Conservation (phyloP, 2,888 invertebrate species). For the Coenonympha arcania region DNA sequence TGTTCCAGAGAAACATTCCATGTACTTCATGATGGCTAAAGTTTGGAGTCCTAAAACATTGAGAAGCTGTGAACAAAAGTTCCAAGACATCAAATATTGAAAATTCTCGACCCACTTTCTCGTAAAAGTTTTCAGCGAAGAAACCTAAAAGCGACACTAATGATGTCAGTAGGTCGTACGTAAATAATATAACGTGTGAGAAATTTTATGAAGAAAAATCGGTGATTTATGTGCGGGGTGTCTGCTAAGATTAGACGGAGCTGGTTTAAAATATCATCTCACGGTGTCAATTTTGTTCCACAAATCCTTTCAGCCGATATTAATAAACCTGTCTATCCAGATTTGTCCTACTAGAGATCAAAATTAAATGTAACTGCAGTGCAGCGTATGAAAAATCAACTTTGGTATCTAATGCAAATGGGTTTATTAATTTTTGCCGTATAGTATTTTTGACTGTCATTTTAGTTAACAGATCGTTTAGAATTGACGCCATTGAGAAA, state of each 20-base stretch:
- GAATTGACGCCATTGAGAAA: no score
- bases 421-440: no score
- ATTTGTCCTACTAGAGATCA: no score
- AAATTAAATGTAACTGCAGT: no score
- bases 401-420: no score
- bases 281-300: background rate
- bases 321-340: background rate
- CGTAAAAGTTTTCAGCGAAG: conserved; percentile 1
- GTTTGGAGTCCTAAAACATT: no score
- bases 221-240: conserved; percentile 10
- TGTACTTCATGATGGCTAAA: no score
- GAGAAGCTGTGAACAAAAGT: no score
- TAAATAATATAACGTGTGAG: conserved; percentile 7
- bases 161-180: conserved; percentile 19
- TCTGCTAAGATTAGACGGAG: conserved; percentile 6
- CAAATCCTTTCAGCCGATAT: background rate
- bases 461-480: no score
- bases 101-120: conserved; percentile 2
- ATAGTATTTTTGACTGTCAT: no score
- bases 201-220: conserved; percentile 1
- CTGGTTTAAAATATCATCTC: background rate
- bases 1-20: no score
- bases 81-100: background rate
- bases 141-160: conserved; percentile 8
- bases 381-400: no score